Evolutionary conservation across 2,888 invertebrate species (phyloP).

Genomic region (Pollenia angustigena): DNA sequence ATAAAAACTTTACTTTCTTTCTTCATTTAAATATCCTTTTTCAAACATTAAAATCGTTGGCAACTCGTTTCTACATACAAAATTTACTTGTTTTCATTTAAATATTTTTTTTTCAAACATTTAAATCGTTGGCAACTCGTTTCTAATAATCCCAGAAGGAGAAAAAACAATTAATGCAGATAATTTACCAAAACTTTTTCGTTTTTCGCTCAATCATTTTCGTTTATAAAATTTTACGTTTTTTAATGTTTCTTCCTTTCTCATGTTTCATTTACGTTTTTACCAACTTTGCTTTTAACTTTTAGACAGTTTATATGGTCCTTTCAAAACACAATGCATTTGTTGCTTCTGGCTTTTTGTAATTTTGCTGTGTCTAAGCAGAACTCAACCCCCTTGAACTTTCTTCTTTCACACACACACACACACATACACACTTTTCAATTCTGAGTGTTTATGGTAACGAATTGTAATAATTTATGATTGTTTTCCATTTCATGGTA

Average conservation of each 20-base stretch:
- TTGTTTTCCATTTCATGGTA: conserved; percentile 52
- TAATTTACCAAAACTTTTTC: conserved; percentile 67
- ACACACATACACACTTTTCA: conserved; percentile 1
- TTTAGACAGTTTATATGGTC: conserved; percentile 31
- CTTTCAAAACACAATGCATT: conserved; percentile 21
- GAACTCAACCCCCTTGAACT: background rate
- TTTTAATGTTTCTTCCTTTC: background rate
- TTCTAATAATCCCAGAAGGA: background rate
- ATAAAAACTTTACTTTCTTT: no score
- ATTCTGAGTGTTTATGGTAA: conserved; percentile 57
- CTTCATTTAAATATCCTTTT: background rate
- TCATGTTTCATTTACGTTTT: background rate
- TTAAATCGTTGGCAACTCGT: conserved; percentile 16
- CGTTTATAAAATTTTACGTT: conserved; percentile 10
- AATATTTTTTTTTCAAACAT: background rate
- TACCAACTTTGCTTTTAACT: conserved; percentile 56
- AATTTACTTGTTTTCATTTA: no score
- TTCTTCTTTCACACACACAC: no score
- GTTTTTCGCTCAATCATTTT: conserved; percentile 61
- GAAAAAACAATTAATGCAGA: conserved; percentile 67
- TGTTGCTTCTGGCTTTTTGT: background rate
- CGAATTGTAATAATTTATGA: conserved; percentile 69
- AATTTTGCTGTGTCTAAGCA: background rate
- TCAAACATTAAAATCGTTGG: background rate
- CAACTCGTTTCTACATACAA: conserved; percentile 15